These are phyloP conservation scores for Tupiocoris notatus DNA, from an alignment of 2,888 invertebrate species.

Conservation along the genomic window DNA sequence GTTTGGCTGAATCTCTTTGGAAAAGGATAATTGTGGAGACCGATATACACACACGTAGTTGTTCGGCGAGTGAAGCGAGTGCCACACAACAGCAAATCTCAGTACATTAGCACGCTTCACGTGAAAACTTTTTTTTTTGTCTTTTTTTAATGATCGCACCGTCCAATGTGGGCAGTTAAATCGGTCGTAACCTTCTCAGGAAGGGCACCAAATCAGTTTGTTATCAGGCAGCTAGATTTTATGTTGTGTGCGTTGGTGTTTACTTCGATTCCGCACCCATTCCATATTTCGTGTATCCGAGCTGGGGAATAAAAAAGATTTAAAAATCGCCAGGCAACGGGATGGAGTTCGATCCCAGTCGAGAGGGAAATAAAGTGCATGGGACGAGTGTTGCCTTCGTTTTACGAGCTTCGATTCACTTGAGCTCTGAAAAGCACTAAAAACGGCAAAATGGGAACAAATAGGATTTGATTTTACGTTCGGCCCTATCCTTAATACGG, in stretches of 20 bases:
- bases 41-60: too few species aligned
- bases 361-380: not conserved
- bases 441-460: constrained; percentile 27
- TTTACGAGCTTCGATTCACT: constrained; percentile 18
- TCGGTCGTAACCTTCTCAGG: not conserved
- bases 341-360: not conserved
- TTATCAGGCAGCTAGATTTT: not conserved
- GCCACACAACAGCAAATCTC: constrained; percentile 6
- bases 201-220: not conserved
- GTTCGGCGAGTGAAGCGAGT: not conserved
- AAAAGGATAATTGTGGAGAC: too few species aligned
- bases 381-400: not conserved
- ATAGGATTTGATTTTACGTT: constrained; percentile 25
- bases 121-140: too few species aligned
- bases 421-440: not conserved
- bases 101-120: too few species aligned
- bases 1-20: too few species aligned
- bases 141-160: not conserved
- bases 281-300: not conserved
- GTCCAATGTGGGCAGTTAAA: not conserved
- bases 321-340: not conserved
- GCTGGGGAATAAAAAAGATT: not conserved
- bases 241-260: not conserved
- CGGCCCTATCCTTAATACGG: not conserved
- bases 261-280: not conserved